Conservation (phyloP, 2,888 invertebrate genomes). For the Cancer borealis region DNA sequence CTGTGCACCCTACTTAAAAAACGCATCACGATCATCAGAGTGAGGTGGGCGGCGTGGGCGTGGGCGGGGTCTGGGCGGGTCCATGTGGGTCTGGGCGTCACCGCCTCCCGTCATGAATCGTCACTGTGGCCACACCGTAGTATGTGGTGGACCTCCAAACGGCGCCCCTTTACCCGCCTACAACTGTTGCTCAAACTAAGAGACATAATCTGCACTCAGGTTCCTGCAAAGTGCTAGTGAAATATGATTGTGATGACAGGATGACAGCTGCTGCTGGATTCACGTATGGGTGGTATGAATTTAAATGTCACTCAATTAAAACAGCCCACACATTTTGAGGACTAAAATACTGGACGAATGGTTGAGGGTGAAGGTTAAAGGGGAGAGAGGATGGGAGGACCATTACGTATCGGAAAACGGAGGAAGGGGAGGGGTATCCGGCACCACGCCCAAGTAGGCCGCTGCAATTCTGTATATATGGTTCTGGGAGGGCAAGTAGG, state of each 20-base stretch:
- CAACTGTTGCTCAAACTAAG: background rate
- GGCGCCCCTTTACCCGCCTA: background rate
- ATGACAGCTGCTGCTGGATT: background rate
- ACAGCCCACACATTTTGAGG: background rate
- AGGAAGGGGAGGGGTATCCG: background rate
- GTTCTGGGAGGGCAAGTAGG: background rate
- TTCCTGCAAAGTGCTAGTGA: background rate
- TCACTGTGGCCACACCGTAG: background rate
- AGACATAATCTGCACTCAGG: background rate
- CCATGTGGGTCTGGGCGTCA: slow-evolving; percentile 18
- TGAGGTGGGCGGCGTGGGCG: background rate
- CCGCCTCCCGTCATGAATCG: background rate
- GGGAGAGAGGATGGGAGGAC: background rate
- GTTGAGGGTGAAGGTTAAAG: background rate
- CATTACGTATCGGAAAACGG: background rate
- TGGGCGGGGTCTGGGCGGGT: slow-evolving; percentile 2
- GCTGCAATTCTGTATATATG: background rate
- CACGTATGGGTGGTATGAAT: background rate
- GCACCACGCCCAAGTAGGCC: background rate
- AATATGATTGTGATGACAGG: background rate
- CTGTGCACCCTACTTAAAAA: background rate
- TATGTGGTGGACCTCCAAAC: background rate
- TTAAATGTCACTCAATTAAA: background rate
- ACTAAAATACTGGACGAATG: background rate
- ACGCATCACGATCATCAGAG: background rate